A percentile compares a stretch with the other conserved stretches of the same genome.
These are phyloP conservation scores for Malurus cyaneus DNA, from an alignment of 2,113 vertebrate species.

Conservation along the genomic window DNA sequence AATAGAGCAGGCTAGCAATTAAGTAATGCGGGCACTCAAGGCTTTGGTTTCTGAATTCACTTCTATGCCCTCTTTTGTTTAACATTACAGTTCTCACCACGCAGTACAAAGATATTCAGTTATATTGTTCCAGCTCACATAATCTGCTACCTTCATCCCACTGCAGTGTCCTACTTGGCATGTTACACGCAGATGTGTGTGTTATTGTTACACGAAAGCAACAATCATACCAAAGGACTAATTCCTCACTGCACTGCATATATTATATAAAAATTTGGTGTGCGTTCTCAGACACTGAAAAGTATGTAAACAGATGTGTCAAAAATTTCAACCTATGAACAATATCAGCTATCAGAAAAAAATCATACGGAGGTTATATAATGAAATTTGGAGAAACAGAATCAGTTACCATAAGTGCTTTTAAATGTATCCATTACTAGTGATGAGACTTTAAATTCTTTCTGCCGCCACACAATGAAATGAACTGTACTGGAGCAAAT, in stretches of 20 bases:
- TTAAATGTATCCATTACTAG: neutral
- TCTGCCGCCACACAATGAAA: neutral
- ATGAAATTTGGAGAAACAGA: neutral
- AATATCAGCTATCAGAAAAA: neutral
- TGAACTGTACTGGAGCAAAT: neutral
- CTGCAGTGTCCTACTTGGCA: neutral
- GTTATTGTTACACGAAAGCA: neutral
- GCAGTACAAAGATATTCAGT: neutral
- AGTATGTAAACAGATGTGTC: neutral
- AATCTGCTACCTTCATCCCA: neutral
- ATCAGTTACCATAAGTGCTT: neutral
- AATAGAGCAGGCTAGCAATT: neutral
- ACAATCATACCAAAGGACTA: too few relatives aligned
- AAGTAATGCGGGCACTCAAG: neutral
- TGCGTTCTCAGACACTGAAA: neutral
- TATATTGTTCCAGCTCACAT: neutral
- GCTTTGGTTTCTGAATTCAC: neutral
- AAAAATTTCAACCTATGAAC: neutral
- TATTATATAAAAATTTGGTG: neutral
- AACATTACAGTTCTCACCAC: neutral
- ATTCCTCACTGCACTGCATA: neutral
- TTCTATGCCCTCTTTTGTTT: neutral
- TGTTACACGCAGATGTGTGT: neutral
- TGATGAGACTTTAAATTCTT: conserved; percentile 4
- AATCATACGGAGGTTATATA: neutral